Evolutionary conservation across 2,888 invertebrate species (phyloP).

Genomic region (Eupithecia inturbata): DNA sequence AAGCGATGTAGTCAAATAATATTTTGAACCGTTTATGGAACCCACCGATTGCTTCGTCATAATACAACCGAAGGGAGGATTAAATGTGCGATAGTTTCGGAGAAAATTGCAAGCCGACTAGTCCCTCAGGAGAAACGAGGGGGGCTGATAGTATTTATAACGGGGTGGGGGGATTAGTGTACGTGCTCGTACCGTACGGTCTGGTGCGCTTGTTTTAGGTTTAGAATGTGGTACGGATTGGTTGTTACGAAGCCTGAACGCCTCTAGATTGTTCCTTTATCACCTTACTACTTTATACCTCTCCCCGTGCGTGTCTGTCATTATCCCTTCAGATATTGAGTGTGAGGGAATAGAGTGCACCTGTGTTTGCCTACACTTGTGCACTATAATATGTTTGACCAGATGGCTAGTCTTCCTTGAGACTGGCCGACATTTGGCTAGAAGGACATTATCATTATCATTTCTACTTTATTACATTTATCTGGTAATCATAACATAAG

Average conservation of each 20-base stretch:
- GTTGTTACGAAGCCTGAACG: neutral
- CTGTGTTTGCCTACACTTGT: too few relatives aligned
- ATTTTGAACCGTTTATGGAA: constrained; percentile 42
- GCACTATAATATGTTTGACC: too few relatives aligned
- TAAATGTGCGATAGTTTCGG: constrained; percentile 73
- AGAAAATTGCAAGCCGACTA: constrained; percentile 64
- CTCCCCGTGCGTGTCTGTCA: neutral
- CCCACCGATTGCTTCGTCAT: constrained; percentile 65
- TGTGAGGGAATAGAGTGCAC: neutral
- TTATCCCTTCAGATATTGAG: neutral
- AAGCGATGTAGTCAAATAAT: neutral
- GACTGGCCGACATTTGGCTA: too few relatives aligned
- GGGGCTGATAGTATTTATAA: constrained; percentile 72
- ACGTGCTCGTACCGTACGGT: constrained; percentile 51
- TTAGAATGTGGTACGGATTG: constrained; percentile 18
- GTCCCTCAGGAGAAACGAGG: constrained; percentile 49
- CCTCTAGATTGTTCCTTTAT: neutral
- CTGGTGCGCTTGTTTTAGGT: constrained; percentile 36
- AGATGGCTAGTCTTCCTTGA: too few relatives aligned
- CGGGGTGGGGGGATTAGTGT: constrained; percentile 63
- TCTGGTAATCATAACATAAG: too few relatives aligned
- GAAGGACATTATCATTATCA: too few relatives aligned
- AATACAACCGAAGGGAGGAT: constrained; percentile 71
- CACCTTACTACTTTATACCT: neutral
- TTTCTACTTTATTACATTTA: too few relatives aligned